Conservation (phyloP, 2,797 vertebrate species). For the Thripadectes ignobilis region DNA sequence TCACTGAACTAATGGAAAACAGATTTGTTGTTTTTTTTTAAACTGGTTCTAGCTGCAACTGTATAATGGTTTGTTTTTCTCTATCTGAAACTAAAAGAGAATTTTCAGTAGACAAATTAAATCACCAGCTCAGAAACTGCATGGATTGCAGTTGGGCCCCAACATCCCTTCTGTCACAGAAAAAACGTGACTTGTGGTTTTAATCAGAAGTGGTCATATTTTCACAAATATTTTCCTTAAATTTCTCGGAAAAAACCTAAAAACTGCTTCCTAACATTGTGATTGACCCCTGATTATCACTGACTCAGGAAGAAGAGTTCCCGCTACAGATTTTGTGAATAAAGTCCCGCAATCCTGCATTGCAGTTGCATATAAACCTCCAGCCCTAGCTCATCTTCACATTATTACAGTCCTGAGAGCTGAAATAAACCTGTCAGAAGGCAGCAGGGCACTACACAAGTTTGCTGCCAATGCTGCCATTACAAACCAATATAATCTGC, state of each 20-base stretch:
- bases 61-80: not conserved
- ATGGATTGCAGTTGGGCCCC: not conserved
- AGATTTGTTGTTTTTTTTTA: not conserved
- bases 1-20: not conserved
- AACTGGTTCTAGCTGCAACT: not conserved
- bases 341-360: not conserved
- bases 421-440: conserved; percentile 5
- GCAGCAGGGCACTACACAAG: not conserved
- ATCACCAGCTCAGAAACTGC: not conserved
- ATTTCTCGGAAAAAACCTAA: not conserved
- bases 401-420: not conserved
- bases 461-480: not conserved
- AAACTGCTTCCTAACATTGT: not conserved
- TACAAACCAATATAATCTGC: not conserved
- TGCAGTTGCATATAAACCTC: not conserved
- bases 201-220: not conserved
- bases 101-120: not conserved
- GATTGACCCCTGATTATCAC: not conserved
- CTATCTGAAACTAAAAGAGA: not conserved
- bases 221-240: not conserved
- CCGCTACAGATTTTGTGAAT: not conserved
- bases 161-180: not conserved
- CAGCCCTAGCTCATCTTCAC: not conserved
- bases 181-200: not conserved
- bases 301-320: not conserved